These are phyloP conservation scores for Beaufortia kweichowensis DNA, from an alignment of 2,113 vertebrate genomes.

Conservation along the genomic window DNA sequence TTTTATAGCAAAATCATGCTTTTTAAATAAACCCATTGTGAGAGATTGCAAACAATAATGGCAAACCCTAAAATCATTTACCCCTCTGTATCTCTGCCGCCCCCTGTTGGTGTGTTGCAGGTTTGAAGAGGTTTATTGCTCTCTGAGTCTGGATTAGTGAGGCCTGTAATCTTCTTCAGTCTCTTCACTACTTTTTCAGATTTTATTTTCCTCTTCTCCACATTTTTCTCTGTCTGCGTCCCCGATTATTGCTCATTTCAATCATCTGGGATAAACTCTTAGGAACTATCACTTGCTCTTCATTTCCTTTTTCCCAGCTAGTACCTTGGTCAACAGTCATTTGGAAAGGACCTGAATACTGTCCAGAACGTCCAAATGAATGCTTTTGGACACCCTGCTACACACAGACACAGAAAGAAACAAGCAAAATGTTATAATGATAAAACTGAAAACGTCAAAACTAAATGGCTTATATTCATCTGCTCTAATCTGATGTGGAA, in stretches of 20 bases:
- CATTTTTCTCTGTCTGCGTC: conserved; percentile 2
- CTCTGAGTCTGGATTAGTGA: neutral
- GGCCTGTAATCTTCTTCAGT: neutral
- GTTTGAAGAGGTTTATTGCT: neutral
- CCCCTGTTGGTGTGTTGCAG: neutral
- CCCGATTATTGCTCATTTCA: neutral
- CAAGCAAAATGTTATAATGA: neutral
- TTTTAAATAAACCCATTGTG: too few species aligned
- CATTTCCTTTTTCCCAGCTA: neutral
- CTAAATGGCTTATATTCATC: too few species aligned
- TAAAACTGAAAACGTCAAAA: too few species aligned
- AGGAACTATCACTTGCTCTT: neutral
- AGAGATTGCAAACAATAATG: neutral
- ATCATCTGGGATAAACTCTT: neutral
- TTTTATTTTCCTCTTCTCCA: conserved; percentile 4
- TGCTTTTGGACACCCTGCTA: conserved; percentile 42
- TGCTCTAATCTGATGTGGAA: neutral
- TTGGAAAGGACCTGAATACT: neutral
- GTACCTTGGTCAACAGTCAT: neutral
- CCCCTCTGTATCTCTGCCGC: neutral
- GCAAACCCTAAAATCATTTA: neutral
- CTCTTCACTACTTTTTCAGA: conserved; percentile 1
- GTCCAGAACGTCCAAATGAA: conserved; percentile 30
- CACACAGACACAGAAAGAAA: conserved; percentile 24
- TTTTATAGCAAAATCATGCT: too few species aligned